These are phyloP conservation scores for Leucoraja ocellata DNA, from an alignment of 2,797 vertebrate genomes.

Conservation along the genomic window DNA sequence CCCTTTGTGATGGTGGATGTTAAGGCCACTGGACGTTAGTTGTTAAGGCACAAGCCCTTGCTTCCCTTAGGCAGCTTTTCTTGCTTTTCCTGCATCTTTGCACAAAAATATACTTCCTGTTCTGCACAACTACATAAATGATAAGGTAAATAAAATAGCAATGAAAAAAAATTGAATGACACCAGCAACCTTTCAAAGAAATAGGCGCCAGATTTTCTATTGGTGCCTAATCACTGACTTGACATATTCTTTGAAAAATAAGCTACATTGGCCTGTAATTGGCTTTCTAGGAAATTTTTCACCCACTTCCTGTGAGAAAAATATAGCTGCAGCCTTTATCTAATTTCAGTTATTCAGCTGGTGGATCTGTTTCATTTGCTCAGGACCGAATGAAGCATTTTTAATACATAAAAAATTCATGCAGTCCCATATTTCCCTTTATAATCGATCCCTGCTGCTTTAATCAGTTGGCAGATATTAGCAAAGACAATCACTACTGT, in stretches of 20 bases:
- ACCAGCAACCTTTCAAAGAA: neutral
- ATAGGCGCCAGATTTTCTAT: neutral
- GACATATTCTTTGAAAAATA: neutral
- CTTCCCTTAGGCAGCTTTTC: neutral
- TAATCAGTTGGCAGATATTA: neutral
- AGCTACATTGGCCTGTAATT: neutral
- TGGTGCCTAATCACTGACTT: neutral
- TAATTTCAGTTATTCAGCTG: neutral
- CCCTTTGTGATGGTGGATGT: too few relatives aligned
- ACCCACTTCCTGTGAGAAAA: slow-evolving; percentile 1
- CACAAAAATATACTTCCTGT: neutral
- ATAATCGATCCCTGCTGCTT: neutral
- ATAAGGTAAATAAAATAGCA: neutral
- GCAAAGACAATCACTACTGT: neutral
- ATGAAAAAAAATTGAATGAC: neutral
- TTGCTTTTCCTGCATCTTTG: neutral
- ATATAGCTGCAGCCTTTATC: neutral
- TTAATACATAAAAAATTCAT: neutral
- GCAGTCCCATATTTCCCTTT: neutral
- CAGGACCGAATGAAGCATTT: neutral
- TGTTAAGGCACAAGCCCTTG: too few relatives aligned
- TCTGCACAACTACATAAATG: neutral
- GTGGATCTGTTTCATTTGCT: neutral
- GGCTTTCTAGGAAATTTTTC: neutral
- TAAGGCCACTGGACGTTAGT: too few relatives aligned